Percentiles rank a stretch among this genome's conserved stretches.
Evolutionary conservation across 2,888 invertebrate species (phyloP).

Genomic region (Lasioglossum malachurum): DNA sequence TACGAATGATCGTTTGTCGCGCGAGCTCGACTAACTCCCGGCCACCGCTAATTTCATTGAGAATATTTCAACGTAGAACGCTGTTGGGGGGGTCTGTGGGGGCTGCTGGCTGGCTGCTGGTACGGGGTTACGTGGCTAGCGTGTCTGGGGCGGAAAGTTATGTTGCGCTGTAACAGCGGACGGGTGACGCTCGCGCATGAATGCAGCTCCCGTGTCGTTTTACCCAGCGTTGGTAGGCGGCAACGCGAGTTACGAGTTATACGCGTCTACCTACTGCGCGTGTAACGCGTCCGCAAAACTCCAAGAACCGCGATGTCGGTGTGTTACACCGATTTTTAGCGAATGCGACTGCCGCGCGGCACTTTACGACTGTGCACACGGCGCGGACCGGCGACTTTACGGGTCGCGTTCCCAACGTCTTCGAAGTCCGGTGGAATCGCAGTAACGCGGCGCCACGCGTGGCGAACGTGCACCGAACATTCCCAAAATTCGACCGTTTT

Average conservation of each 20-base stretch:
- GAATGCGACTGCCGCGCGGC: not conserved
- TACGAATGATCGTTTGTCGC: constrained; percentile 52
- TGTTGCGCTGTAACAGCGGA: constrained; percentile 67
- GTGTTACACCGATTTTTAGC: not conserved
- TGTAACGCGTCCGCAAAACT: constrained; percentile 13
- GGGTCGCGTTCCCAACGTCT: not conserved
- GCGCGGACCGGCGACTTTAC: not conserved
- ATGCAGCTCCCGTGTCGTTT: constrained; percentile 69
- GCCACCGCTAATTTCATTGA: constrained; percentile 59
- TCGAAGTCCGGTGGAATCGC: not conserved
- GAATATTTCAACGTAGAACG: constrained; percentile 36
- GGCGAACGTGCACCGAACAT: not conserved
- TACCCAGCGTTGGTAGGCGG: constrained; percentile 69
- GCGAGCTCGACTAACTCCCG: constrained; percentile 49
- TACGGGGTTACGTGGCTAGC: constrained; percentile 28
- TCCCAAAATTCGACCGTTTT: not conserved
- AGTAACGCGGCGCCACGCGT: too few species aligned
- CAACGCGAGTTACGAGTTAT: constrained; percentile 59
- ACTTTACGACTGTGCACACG: not conserved
- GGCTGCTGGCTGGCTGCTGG: constrained; percentile 4
- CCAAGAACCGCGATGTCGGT: constrained; percentile 1
- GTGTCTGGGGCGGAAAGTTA: constrained; percentile 71
- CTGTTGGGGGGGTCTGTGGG: constrained; percentile 9
- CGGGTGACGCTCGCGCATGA: constrained; percentile 62
- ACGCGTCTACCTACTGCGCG: not conserved